Percentiles rank a stretch among this genome's conserved stretches.
phyloP scores from a whole-genome alignment of 64 coral and sea anemone genomes.

The Stichodactyla mertensii region DNA sequence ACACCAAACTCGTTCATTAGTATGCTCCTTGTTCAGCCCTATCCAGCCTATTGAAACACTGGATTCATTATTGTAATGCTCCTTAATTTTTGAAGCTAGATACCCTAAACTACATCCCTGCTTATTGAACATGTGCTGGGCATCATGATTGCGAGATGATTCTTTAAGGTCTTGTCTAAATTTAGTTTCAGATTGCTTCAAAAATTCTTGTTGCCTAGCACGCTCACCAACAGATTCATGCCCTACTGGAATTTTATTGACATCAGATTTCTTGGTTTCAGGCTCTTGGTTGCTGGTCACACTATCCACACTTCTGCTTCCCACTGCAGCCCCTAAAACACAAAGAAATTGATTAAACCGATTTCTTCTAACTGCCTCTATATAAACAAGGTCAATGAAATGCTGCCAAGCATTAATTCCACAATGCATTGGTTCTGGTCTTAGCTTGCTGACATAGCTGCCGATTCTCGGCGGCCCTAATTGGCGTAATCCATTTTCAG shows the following conservation, averaged over 20 bases:
- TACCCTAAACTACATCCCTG: constrained; percentile 35
- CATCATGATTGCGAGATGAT: not conserved
- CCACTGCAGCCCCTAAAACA: too few species aligned
- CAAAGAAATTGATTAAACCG: not conserved
- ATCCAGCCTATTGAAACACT: too few species aligned
- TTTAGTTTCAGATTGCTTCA: constrained; percentile 1
- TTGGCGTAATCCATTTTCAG: too few species aligned
- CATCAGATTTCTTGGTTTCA: not conserved
- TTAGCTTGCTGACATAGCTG: too few species aligned
- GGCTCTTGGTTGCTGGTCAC: too few species aligned
- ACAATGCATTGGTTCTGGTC: too few species aligned
- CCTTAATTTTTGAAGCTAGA: constrained; percentile 9
- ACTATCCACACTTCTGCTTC: too few species aligned
- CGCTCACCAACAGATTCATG: constrained; percentile 4
- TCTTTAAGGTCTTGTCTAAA: not conserved
- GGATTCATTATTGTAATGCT: constrained; percentile 30
- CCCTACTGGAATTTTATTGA: too few species aligned
- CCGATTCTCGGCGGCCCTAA: too few species aligned
- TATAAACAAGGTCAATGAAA: constrained; percentile 20
- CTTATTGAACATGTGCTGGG: not conserved
- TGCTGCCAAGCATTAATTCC: constrained; percentile 61
- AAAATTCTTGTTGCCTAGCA: too few species aligned
- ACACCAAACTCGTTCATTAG: too few species aligned
- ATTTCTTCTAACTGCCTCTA: not conserved
- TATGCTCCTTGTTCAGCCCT: too few species aligned